Evolutionary conservation across 2,797 vertebrate genomes (phyloP).

Genomic region (Acanthurus tractus): DNA sequence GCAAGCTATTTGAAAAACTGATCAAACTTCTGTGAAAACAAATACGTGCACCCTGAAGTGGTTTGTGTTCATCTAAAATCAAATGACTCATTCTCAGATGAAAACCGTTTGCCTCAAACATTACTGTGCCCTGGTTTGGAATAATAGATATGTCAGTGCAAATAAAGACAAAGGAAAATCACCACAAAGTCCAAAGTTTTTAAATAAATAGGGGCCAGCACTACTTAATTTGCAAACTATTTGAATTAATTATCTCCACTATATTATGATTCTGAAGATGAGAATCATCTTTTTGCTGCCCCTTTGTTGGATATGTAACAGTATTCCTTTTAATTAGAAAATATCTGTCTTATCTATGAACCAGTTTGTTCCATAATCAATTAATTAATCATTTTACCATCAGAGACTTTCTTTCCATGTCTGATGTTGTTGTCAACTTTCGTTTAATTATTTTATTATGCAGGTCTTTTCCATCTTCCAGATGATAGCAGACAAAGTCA

Average conservation of each 20-base stretch:
- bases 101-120: slow-evolving; percentile 19
- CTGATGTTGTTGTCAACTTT: slow-evolving; percentile 39
- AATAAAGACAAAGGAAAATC: too few relatives aligned
- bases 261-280: slow-evolving; percentile 42
- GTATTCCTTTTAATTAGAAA: slow-evolving; percentile 43
- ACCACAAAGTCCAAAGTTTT: slow-evolving; percentile 25
- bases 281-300: slow-evolving; percentile 36
- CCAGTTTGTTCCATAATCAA: slow-evolving; percentile 52
- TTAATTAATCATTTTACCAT: slow-evolving; percentile 62
- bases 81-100: slow-evolving; percentile 24
- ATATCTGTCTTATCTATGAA: slow-evolving; percentile 34
- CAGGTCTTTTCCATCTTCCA: slow-evolving; percentile 41
- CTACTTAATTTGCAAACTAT: slow-evolving; percentile 35
- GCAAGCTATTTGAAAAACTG: slow-evolving; percentile 16
- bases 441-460: slow-evolving; percentile 40
- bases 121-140: slow-evolving; percentile 4
- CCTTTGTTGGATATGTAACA: slow-evolving; percentile 53
- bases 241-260: slow-evolving; percentile 43
- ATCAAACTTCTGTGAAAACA: slow-evolving; percentile 7
- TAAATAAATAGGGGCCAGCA: slow-evolving; percentile 5
- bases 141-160: slow-evolving; percentile 11
- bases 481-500: slow-evolving; percentile 53
- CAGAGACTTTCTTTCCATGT: slow-evolving; percentile 35
- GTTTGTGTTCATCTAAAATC: slow-evolving; percentile 22
- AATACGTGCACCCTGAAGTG: slow-evolving; percentile 1